Base-by-base conservation (phyloP, 1,140 invertebrate genomes). In the Eupristina koningsbergeri region DNA sequence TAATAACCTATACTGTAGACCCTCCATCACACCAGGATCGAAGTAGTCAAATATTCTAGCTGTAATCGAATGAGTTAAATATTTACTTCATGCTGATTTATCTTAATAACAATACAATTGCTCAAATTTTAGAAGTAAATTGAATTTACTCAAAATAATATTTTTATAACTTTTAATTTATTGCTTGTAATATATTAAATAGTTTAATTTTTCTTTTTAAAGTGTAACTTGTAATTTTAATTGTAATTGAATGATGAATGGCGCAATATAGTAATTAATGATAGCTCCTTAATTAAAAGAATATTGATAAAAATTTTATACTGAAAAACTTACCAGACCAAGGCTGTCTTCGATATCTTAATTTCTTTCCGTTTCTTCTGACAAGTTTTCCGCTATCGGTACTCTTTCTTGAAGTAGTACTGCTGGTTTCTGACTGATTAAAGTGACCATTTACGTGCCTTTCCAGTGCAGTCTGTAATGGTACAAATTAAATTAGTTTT, bases 391-490 rank as follows among this genome's bases (percentile, higher is more conserved):
- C 93, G 69, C 93, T 94, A 79, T 96, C 95, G 71, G 95, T 93
- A 64, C 95, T 94, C 88, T 95, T 95, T 89, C 94, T 96, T 5
- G 93, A 89, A 67, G 89, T 93, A 80, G 91, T 94, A 3, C 92
- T 89, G 81, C 91, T 94, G 73, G 94, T 94, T 85, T 94, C 93
- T 71, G 93, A 92, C 77, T 93, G 94, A 91, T 94, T 96, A 92
- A 99, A 99, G 90, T 99, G 98, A 87, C 96, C 95, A 92, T 99
- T 98, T 19, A 99, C 97, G 89, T 99, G 98, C 87, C 97, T 94
- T 90, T 98, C 96, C 80, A 99, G 92, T 71, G 96, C 95, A 85
- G 94, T 94, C 97, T 98, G 92, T 9, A 94, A 87, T 41, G 17
- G 88, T 85, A 34, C 11, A n/a, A 84, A 29, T 29, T 41, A 0